These are phyloP conservation scores for Muschampia plurimacula DNA, from an alignment of 2,888 invertebrate species.

Conservation along the genomic window DNA sequence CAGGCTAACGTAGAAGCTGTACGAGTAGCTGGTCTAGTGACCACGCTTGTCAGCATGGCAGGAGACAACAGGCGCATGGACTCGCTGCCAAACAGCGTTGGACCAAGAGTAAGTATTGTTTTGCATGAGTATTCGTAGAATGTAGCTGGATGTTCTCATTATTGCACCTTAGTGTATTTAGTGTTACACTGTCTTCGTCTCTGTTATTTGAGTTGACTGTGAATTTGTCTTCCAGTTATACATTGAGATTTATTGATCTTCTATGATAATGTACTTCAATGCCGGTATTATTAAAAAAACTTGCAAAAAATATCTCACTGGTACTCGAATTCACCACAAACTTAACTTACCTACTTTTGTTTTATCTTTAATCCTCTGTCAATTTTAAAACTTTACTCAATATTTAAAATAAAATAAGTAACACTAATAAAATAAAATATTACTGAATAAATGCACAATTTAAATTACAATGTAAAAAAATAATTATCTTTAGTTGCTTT, in stretches of 20 bases:
- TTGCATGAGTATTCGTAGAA: slow-evolving; percentile 55
- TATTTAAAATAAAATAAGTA: background rate
- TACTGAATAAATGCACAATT: slow-evolving; percentile 22
- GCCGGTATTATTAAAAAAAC: background rate
- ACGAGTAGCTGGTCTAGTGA: slow-evolving; percentile 92
- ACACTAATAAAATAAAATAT: slow-evolving; percentile 3
- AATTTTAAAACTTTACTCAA: slow-evolving; percentile 22
- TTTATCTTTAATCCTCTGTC: background rate
- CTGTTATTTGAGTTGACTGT: slow-evolving; percentile 14
- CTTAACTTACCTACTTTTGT: background rate
- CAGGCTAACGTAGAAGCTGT: slow-evolving; percentile 93
- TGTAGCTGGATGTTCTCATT: slow-evolving; percentile 32
- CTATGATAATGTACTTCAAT: background rate
- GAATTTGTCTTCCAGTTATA: background rate
- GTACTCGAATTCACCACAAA: slow-evolving; percentile 11
- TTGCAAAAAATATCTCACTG: background rate
- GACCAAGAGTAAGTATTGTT: slow-evolving; percentile 77
- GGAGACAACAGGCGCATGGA: slow-evolving; percentile 86
- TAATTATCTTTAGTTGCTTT: slow-evolving; percentile 31
- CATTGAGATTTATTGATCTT: background rate
- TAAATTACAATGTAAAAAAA: slow-evolving; percentile 21
- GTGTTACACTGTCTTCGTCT: slow-evolving; percentile 20
- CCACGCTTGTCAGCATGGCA: slow-evolving; percentile 93
- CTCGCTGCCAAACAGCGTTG: slow-evolving; percentile 81
- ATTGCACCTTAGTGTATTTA: slow-evolving; percentile 40